Evolutionary conservation across 2,888 invertebrate genomes (phyloP).

Genomic region (Linnaemya vulpina): DNA sequence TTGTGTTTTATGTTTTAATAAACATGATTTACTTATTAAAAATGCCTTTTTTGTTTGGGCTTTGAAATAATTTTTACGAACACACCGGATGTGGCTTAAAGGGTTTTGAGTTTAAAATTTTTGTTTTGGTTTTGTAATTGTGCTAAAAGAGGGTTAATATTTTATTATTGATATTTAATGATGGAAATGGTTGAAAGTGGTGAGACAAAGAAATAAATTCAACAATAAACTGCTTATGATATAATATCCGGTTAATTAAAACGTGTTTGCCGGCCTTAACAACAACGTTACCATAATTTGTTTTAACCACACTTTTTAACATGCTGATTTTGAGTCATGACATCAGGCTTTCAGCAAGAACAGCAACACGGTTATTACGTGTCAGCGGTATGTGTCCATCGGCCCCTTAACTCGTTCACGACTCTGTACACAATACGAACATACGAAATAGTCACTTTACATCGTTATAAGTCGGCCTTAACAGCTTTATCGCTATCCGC

Average conservation of each 20-base stretch:
- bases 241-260: conserved; percentile 64
- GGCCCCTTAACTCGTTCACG: too few species aligned
- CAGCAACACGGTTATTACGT: too few species aligned
- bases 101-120: conserved; percentile 53
- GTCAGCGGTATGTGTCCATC: too few species aligned
- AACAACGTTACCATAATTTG: background rate
- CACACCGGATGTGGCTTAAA: conserved; percentile 71
- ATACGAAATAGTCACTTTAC: too few species aligned
- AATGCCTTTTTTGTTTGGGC: conserved; percentile 56
- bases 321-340: background rate
- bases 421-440: too few species aligned
- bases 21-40: conserved; percentile 70
- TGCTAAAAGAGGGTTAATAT: conserved; percentile 65
- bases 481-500: too few species aligned
- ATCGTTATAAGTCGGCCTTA: too few species aligned
- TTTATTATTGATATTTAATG: conserved; percentile 71
- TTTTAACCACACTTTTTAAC: background rate
- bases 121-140: conserved; percentile 45
- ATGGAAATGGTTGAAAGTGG: conserved; percentile 47
- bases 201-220: conserved; percentile 7
- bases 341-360: too few species aligned
- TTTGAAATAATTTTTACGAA: conserved; percentile 13
- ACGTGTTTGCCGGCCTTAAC: background rate
- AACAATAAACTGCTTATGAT: conserved; percentile 56
- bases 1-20: conserved; percentile 68